These are phyloP conservation scores for Drosophila demipolita DNA, from an alignment of 2,888 invertebrate genomes.

Conservation along the genomic window DNA sequence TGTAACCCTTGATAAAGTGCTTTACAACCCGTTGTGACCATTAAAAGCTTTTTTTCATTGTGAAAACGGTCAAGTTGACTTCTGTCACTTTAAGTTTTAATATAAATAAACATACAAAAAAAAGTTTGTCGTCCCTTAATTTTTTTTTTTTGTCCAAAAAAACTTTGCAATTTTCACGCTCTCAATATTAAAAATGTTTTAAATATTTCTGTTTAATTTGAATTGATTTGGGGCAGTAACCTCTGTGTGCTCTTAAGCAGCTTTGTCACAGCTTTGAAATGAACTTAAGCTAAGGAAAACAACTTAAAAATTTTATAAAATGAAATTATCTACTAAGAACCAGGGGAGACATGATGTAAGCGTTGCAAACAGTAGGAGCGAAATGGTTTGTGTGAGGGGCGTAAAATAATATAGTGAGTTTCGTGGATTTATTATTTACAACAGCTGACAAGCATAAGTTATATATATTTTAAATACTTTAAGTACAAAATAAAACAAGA, in stretches of 20 bases:
- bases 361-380: constrained; percentile 22
- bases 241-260: constrained; percentile 28
- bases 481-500: not conserved
- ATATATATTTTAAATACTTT: not conserved
- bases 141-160: constrained; percentile 8
- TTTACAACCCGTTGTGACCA: constrained; percentile 42
- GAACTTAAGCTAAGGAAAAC: constrained; percentile 29
- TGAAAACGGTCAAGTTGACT: constrained; percentile 67
- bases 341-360: constrained; percentile 3
- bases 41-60: constrained; percentile 19
- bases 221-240: constrained; percentile 26
- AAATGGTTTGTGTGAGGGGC: not conserved
- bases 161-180: constrained; percentile 41
- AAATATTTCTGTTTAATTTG: constrained; percentile 1
- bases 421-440: not conserved
- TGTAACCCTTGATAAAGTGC: constrained; percentile 18
- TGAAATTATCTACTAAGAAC: constrained; percentile 44
- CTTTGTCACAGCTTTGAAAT: constrained; percentile 31
- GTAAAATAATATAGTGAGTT: not conserved
- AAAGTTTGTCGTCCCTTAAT: constrained; percentile 17
- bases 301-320: constrained; percentile 61
- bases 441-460: not conserved
- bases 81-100: constrained; percentile 53
- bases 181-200: constrained; percentile 42
- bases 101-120: constrained; percentile 24